phyloP scores from a whole-genome alignment of 2,113 vertebrate species.

The Bubalus kerabau region DNA sequence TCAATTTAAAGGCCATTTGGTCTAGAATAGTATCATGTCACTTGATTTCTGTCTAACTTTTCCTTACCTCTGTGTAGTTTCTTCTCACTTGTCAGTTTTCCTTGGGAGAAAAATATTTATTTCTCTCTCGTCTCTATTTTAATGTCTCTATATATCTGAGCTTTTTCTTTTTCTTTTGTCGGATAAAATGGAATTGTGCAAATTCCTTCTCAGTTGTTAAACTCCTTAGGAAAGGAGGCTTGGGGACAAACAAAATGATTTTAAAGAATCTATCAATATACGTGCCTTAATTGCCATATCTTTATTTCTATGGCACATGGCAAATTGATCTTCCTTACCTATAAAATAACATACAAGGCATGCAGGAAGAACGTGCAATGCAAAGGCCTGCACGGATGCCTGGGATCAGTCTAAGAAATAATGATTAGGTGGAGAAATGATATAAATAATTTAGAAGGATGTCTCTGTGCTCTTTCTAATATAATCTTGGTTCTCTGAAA shows the following conservation, averaged over 20 bases:
- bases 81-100: not conserved
- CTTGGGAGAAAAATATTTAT: not conserved
- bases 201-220: not conserved
- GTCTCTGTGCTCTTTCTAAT: conserved; percentile 63
- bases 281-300: not conserved
- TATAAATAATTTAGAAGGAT: conserved; percentile 77
- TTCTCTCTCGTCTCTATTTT: not conserved
- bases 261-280: not conserved
- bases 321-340: conserved; percentile 2
- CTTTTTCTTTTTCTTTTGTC: not conserved
- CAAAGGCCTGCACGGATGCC: conserved; percentile 29
- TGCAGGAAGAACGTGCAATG: not conserved
- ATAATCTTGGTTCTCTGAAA: conserved; percentile 40
- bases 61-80: not conserved
- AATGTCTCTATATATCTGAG: not conserved
- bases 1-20: not conserved
- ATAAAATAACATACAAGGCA: not conserved
- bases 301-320: not conserved
- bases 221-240: not conserved
- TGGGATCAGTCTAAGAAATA: conserved; percentile 73
- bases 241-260: not conserved
- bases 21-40: not conserved
- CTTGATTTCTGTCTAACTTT: not conserved
- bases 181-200: not conserved
- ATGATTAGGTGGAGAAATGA: conserved; percentile 74